Evolutionary conservation across 2,797 vertebrate genomes (phyloP), one percentile per base, ranked within the genome.

Genomic region (Hydrocynus forskahlii): DNA sequence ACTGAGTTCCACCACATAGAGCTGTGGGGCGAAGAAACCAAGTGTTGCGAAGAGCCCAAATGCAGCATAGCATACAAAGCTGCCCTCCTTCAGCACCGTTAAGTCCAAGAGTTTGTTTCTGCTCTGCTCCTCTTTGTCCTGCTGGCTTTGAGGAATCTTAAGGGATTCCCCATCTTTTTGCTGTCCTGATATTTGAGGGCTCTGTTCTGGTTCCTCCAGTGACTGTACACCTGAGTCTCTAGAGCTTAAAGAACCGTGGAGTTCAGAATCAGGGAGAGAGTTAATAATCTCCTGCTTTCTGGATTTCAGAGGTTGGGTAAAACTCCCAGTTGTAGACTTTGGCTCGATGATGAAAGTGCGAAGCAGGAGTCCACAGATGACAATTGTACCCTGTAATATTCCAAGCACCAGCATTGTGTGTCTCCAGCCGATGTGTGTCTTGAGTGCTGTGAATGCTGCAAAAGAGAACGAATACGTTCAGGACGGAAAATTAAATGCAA

Each of bases 1-100:
- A 0, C 96, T 95, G 85, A 99, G 90, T 17, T 98, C 96, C 0
- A 99, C 97, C 89, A 99, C 92, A 89, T 97, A 99, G 21, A 99
- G 89, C 1, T 93, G 95, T 1, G 98, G 98, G 1, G 96, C 97
- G 0, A 99, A 99, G 92, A 99, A 99, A 64, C 97, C 98, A 54
- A 99, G 89, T 0, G 97, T 98, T 83, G 96, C 97, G 7, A 99
- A 99, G 7, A 99, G 95, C 38, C 98, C 98, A 7, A 99, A 99
- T 12, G 97, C 85, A n/a, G 97, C 94, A 7, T 99, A 99, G 62
- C 96, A 95, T 54, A 99, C 95, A 85, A 99, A 99, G 87, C 95
- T 93, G 76, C 85, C 86, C 86, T 99, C 96, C 87, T 85, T 94
- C 87, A 99, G 92, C 79, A 99, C 89, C 12, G 96, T 96, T 76